Evolutionary conservation across 2,888 invertebrate species (phyloP).

Genomic region (Nomada ruficornis): DNA sequence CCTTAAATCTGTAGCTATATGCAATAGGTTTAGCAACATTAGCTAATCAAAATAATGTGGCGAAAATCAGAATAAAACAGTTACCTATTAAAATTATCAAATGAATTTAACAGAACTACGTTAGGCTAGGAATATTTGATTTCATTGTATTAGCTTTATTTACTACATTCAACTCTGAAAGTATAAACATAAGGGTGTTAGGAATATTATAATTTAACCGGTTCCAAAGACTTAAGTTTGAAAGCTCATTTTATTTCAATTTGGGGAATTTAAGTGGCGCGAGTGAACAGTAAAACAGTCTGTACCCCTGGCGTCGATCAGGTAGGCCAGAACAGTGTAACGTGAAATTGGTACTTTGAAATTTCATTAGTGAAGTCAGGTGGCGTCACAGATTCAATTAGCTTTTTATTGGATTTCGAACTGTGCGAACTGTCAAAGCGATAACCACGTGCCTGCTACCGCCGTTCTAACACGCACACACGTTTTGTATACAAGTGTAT

Average conservation of each 20-base stretch:
- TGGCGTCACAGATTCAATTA: constrained; percentile 84
- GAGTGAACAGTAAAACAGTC: constrained; percentile 73
- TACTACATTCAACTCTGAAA: not conserved
- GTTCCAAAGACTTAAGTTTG: constrained; percentile 19
- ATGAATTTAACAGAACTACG: too few species aligned
- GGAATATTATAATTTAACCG: too few species aligned
- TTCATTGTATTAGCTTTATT: too few species aligned
- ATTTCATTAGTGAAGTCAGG: constrained; percentile 84
- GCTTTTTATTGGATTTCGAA: constrained; percentile 84
- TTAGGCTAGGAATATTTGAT: too few species aligned
- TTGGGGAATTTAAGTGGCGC: constrained; percentile 73
- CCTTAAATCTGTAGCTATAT: too few species aligned
- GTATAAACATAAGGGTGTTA: too few species aligned
- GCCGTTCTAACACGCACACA: constrained; percentile 31
- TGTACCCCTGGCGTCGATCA: constrained; percentile 56
- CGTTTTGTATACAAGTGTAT: not conserved
- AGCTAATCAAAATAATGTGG: too few species aligned
- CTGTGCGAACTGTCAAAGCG: constrained; percentile 83
- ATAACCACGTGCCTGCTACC: constrained; percentile 72
- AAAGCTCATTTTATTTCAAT: constrained; percentile 78
- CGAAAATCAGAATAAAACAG: too few species aligned
- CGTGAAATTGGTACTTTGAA: constrained; percentile 84
- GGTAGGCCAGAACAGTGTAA: constrained; percentile 79
- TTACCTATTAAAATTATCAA: too few species aligned
- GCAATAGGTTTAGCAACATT: too few species aligned